Base-by-base conservation (phyloP, 1,140 invertebrate genomes). In the Bombus picipes region DNA sequence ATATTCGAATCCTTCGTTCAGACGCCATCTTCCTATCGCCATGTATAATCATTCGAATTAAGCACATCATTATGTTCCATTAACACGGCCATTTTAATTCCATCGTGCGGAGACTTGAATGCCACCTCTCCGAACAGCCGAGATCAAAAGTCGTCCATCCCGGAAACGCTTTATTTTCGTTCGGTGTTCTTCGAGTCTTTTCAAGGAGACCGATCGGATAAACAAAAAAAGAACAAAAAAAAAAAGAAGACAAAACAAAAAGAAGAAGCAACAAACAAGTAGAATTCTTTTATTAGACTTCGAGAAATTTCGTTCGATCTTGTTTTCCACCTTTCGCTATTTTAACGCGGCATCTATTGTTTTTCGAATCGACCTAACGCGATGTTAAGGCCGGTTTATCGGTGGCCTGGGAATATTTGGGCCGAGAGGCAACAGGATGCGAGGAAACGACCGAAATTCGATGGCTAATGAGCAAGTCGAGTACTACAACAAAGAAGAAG, bases 321-420 rank as follows among this genome's bases (percentile, higher is more conserved):
- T 34, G 43, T 10, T 28, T 25, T 25, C 32, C 6, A 41, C 12
- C 28, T 68, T 15, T 73, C 25, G 22, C 12, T n/a, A 12, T 47
- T 68, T 15, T 39, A 72, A 57, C 43, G 66, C 79, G 37, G 1
- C 15, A 22, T 57, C 41, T 37, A 59, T 82, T 73, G 82, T 80
- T 72, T 37, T 43, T 57, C 28, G 37, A 53, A 47, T 79, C 66
- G 65, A 43, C 37, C 66, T 43, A 25, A 83, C 39, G 43, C 37
- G 81, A n/a, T n/a, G 72, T 83, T 83, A 70, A 34, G n/a, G 74
- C 68, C 73, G 66, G 59, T 70, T 77, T 66, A 70, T 83, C 82
- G 22, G 39, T 1, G 74, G 43, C n/a, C 12, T 78, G 75, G 47
- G 66, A 84, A 71, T 66, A 78, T 78, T 78, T 79, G 6, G 77